Conservation (phyloP, 1,140 invertebrate genomes). For the Anthonomus grandis region DNA sequence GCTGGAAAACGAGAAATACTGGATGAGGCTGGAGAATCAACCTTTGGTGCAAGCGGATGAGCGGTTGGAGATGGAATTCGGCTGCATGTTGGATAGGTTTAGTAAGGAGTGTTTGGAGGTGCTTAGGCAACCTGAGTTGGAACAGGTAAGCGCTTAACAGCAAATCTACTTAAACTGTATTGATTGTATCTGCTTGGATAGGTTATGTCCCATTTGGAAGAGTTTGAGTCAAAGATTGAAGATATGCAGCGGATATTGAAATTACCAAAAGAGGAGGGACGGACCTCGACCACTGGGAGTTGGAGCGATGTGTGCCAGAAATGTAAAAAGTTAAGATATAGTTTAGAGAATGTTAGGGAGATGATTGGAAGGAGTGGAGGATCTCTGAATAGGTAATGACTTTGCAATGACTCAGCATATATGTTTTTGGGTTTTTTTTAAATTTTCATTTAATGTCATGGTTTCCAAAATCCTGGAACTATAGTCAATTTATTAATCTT, state of each 20-base stretch:
- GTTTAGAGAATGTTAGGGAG: constrained; percentile 28
- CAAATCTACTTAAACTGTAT: not conserved
- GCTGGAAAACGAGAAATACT: constrained; percentile 36
- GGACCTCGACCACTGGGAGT: constrained; percentile 29
- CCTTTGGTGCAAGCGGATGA: constrained; percentile 34
- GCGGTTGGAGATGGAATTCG: constrained; percentile 45
- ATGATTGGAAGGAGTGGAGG: constrained; percentile 16
- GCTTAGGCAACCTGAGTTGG: constrained; percentile 35
- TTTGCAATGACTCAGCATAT: no score
- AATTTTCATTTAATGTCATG: not conserved
- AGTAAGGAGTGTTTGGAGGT: constrained; percentile 34
- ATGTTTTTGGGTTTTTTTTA: no score
- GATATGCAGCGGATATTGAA: constrained; percentile 38
- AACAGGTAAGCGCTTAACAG: constrained; percentile 30
- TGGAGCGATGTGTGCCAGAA: constrained; percentile 51
- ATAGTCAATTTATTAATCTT: constrained; percentile 1
- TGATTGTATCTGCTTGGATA: not conserved
- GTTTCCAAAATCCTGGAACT: not conserved
- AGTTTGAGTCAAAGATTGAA: constrained; percentile 31
- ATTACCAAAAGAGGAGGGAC: constrained; percentile 19
- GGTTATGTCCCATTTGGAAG: constrained; percentile 32
- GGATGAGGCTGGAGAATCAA: constrained; percentile 34
- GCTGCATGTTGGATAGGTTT: constrained; percentile 40
- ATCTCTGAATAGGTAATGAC: constrained; percentile 30
- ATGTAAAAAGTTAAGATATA: constrained; percentile 39